phyloP scores from a whole-genome alignment of 2,797 vertebrate species.

The Muraenolepis orangiensis region DNA sequence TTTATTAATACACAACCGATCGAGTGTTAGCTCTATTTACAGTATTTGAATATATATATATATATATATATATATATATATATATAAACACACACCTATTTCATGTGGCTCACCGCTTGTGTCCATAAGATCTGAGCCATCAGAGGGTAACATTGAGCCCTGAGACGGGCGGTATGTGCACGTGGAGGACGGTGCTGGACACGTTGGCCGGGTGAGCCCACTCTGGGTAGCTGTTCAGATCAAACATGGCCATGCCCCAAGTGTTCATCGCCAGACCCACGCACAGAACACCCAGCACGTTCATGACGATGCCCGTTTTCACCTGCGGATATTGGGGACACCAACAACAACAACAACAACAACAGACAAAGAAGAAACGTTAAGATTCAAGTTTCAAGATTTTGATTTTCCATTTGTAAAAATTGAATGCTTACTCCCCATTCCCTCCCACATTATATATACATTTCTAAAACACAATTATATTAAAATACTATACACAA shows the following conservation, averaged over 20 bases:
- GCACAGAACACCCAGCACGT: constrained; percentile 86
- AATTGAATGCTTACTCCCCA: too few species aligned
- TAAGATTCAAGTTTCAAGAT: too few species aligned
- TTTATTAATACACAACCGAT: background rate
- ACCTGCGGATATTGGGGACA: constrained; percentile 71
- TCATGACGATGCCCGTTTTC: constrained; percentile 92
- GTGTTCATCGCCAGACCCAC: constrained; percentile 93
- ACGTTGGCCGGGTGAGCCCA: constrained; percentile 82
- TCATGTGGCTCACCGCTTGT: background rate
- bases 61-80: background rate
- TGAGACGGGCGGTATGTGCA: constrained; percentile 60
- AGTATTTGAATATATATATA: background rate
- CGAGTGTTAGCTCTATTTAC: background rate
- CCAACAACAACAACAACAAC: constrained; percentile 10
- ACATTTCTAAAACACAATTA: too few species aligned
- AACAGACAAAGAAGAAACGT: background rate
- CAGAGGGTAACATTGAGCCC: constrained; percentile 66
- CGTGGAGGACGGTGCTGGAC: constrained; percentile 48
- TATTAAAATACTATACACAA: too few species aligned
- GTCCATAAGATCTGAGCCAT: too few species aligned
- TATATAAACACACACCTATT: constrained; percentile 10
- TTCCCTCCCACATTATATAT: too few species aligned
- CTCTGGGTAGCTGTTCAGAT: constrained; percentile 81
- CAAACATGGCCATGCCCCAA: constrained; percentile 89
- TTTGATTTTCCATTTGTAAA: too few species aligned